Base-by-base conservation (phyloP, 2,888 invertebrate genomes). In the Scaptomyza reducta region DNA sequence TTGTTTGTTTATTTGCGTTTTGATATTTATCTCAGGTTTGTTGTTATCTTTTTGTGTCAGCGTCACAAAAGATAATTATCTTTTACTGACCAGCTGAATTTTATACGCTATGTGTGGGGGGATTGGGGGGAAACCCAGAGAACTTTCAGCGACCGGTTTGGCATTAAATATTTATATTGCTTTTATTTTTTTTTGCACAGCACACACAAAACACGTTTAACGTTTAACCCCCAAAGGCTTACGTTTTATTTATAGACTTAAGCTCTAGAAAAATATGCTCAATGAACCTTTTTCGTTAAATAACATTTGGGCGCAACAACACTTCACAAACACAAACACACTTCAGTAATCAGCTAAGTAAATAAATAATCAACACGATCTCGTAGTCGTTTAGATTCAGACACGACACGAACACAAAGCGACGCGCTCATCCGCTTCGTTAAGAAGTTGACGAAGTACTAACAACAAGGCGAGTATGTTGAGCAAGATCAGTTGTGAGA, bases 11-110 rank as follows among this genome's bases (percentile, higher is more conserved):
- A 63, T 74, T 70, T 72, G 60, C 51, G 56, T 79, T 18, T 18
- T 63, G 50, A 44, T 44, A 42, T 55, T 40, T 55, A 70, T 64
- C 62, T 55, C 50, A 62, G 64, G 62, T 62, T 60, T 51, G 42
- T 60, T 63, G 83, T 86, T 88, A 86, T 84, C 84, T 84, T 88
- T 83, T 40, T 72, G 75, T 86, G 84, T 77, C 79, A 79, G 66
- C 63, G 38, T 50, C 53, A 71, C 68, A 72, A 41, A 6, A 54
- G 63, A 66, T 63, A 61, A 66, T 56, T 42, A 42, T n/a, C 7
- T 29, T 40, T n/a, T 35, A 68, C 77, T 73, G 77, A 72, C 74
- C 77, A 77, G 57, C 67, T 46, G 66, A 66, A 75, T 60, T 70
- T 61, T 60, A 54, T 65, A 54, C 67, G 18, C 40, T 35, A 38